phyloP scores from a whole-genome alignment of 2,888 invertebrate species.

The Phasia obesa region DNA sequence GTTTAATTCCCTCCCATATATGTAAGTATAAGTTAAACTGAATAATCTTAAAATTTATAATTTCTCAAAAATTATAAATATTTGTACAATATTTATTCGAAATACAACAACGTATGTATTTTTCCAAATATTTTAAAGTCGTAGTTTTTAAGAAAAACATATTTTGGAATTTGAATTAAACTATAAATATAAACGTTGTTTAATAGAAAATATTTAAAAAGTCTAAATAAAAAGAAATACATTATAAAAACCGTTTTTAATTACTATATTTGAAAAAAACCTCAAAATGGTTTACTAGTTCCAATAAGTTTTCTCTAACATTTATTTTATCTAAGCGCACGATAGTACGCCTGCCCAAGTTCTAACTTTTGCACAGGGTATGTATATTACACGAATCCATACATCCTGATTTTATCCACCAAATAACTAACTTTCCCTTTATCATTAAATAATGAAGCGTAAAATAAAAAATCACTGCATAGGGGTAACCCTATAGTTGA shows the following conservation, averaged over 20 bases:
- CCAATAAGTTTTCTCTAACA: too few species aligned
- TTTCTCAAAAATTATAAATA: conserved; percentile 27
- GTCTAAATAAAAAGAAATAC: neutral
- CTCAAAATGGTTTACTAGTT: too few species aligned
- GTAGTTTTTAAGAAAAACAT: conserved; percentile 31
- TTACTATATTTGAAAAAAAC: neutral
- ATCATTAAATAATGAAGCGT: too few species aligned
- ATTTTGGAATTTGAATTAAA: conserved; percentile 22
- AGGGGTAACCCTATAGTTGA: too few species aligned
- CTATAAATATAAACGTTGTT: conserved; percentile 40
- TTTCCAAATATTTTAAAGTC: conserved; percentile 53
- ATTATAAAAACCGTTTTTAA: neutral
- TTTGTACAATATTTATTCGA: conserved; percentile 11
- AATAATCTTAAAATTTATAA: conserved; percentile 9
- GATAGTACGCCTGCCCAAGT: too few species aligned
- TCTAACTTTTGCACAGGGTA: too few species aligned
- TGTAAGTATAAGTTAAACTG: conserved; percentile 42
- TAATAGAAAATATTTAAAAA: conserved; percentile 33
- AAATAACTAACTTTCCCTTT: too few species aligned
- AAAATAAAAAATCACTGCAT: too few species aligned
- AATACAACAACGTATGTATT: conserved; percentile 24
- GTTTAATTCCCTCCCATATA: conserved; percentile 57
- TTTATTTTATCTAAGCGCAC: too few species aligned
- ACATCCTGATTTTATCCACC: too few species aligned
- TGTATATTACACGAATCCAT: too few species aligned